These are phyloP conservation scores for Antitype chi DNA, from an alignment of 2,888 invertebrate genomes.

Conservation along the genomic window DNA sequence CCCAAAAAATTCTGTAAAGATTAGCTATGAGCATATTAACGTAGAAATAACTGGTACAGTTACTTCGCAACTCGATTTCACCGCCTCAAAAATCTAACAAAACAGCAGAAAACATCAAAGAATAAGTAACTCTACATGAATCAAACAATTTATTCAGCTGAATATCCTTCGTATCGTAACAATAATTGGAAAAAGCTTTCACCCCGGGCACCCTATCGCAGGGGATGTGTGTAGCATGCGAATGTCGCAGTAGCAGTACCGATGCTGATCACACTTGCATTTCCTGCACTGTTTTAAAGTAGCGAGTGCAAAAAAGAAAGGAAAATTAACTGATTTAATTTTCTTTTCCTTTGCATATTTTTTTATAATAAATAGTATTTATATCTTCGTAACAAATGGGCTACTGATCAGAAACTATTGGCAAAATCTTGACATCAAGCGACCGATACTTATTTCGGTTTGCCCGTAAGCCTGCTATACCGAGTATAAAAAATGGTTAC, in stretches of 20 bases:
- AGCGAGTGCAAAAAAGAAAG: slow-evolving; percentile 71
- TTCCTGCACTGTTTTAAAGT: slow-evolving; percentile 80
- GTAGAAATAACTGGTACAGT: background rate
- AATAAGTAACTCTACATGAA: slow-evolving; percentile 33
- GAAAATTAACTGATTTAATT: background rate
- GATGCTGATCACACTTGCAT: slow-evolving; percentile 80
- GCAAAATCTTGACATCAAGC: background rate
- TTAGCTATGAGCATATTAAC: background rate
- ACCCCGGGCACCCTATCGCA: slow-evolving; percentile 69
- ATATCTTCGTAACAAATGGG: background rate
- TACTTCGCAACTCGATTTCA: background rate
- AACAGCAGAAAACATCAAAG: slow-evolving; percentile 4
- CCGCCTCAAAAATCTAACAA: background rate
- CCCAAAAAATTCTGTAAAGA: background rate
- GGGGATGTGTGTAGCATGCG: slow-evolving; percentile 74
- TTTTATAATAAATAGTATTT: too few relatives aligned
- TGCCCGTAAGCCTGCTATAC: background rate
- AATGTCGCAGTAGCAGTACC: slow-evolving; percentile 77
- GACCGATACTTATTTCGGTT: background rate
- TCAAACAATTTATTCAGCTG: slow-evolving; percentile 45
- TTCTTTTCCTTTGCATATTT: background rate
- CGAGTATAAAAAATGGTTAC: background rate
- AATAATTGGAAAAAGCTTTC: slow-evolving; percentile 80
- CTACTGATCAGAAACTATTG: background rate
- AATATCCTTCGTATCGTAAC: slow-evolving; percentile 43